Base-by-base conservation (phyloP, 2,888 invertebrate species). In the Tryphoninae sp. region DNA sequence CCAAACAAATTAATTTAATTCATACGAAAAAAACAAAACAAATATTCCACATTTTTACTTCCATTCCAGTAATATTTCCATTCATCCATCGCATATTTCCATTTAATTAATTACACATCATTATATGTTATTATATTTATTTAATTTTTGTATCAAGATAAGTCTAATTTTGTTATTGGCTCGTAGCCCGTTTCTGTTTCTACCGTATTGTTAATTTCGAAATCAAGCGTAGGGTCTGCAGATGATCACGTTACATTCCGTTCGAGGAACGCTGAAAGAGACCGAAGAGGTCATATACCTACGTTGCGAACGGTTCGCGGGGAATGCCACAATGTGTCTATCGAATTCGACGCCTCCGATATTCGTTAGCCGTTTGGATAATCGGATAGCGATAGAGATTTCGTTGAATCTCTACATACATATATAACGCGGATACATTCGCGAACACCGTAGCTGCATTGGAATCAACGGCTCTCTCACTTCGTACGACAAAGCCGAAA, bases 401-500 rank as follows among this genome's bases (percentile, higher is more conserved):
- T 61, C 33, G 23, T 55, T 13, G 22, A 33, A 51, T 42, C 16
- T 61, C 11, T 9, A 22, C 22, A 40, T 9, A 22, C 22, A 40
- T 67, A 68, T 40, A 55, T 68, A 23, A 6, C 8, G 8, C 42
- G 40, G 40, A 62, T 13, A 62, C 9, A n/a, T 19, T 19, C 9
- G 1, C 9, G 23, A 79, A 55, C 16, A 49, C 33, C 22, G 74
- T 26, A 7, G 45, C 23, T 23, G 23, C 11, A 64, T 19, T 74
- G 26, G 67, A 74, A 40, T 58, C 53, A 3, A 61, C 9, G 19
- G 9, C 40, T 55, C 62, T 62, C 45, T 59, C 72, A 19, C 64
- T 69, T 71, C 62, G 49, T 16, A 7, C 13, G 26, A 40, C 72
- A 76, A 68, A 76, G 76, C 62, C 73, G 61, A 71, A 76, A 68